A percentile compares a stretch with the other conserved stretches of the same genome.
These are phyloP conservation scores for Falco peregrinus DNA, from an alignment of 2,797 vertebrate species.

Conservation along the genomic window DNA sequence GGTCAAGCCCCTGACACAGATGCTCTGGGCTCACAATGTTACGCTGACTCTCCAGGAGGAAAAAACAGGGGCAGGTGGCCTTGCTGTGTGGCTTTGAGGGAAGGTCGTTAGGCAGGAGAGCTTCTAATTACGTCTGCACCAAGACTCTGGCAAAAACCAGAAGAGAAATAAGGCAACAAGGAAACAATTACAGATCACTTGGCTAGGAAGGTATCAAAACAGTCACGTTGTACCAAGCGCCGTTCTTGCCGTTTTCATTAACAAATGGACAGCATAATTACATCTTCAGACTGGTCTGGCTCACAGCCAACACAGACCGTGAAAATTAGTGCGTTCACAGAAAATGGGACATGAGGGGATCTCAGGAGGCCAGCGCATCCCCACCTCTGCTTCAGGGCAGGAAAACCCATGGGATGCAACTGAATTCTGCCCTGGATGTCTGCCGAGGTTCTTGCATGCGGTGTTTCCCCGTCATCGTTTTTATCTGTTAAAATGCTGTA, in stretches of 20 bases:
- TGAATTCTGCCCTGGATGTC: not conserved
- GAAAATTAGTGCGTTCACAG: not conserved
- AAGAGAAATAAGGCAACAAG: not conserved
- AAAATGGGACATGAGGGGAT: not conserved
- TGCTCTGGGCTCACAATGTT: not conserved
- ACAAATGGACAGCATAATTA: not conserved
- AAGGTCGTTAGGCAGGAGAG: not conserved
- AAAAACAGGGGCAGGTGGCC: not conserved
- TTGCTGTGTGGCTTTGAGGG: not conserved
- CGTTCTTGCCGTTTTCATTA: not conserved
- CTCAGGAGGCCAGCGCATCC: not conserved
- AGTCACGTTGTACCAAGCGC: not conserved
- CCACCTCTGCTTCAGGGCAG: not conserved
- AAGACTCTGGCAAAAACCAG: not conserved
- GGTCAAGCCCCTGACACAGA: not conserved
- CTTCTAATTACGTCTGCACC: not conserved
- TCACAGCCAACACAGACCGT: accelerated
- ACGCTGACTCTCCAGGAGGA: not conserved
- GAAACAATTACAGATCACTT: not conserved
- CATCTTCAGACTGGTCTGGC: not conserved
- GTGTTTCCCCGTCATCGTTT: not conserved
- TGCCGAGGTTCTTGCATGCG: accelerated
- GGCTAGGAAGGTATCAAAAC: not conserved
- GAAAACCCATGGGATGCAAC: not conserved
- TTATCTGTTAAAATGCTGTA: not conserved